Conservation (phyloP, 2,113 vertebrate genomes). For the Meriones unguiculatus region DNA sequence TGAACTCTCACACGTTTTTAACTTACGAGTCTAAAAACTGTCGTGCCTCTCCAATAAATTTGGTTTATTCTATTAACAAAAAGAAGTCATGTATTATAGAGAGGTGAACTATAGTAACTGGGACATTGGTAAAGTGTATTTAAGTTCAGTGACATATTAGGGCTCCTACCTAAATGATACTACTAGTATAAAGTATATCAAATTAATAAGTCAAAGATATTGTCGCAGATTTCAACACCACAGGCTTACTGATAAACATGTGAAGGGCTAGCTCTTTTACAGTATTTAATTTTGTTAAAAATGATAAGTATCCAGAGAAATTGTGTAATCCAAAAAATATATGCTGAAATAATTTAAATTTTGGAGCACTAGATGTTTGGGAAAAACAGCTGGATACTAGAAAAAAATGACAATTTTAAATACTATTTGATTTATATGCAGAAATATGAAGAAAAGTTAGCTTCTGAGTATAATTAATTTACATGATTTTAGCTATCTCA, state of each 20-base stretch:
- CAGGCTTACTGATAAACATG: background rate
- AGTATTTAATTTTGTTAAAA: background rate
- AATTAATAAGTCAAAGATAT: background rate
- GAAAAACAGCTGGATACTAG: background rate
- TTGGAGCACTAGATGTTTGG: background rate
- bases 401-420: background rate
- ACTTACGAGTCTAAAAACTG: background rate
- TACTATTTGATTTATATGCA: background rate
- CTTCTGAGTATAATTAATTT: background rate
- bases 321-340: background rate
- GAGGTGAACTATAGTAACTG: background rate
- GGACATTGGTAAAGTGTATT: background rate
- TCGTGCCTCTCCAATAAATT: background rate
- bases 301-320: background rate
- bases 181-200: background rate
- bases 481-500: background rate
- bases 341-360: background rate
- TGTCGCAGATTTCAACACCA: background rate
- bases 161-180: background rate
- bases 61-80: background rate
- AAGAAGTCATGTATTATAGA: background rate
- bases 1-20: background rate
- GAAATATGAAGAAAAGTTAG: background rate
- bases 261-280: background rate
- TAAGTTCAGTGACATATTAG: background rate